Base-by-base conservation (phyloP, 2,113 vertebrate species). In the Spheniscus mendiculus region DNA sequence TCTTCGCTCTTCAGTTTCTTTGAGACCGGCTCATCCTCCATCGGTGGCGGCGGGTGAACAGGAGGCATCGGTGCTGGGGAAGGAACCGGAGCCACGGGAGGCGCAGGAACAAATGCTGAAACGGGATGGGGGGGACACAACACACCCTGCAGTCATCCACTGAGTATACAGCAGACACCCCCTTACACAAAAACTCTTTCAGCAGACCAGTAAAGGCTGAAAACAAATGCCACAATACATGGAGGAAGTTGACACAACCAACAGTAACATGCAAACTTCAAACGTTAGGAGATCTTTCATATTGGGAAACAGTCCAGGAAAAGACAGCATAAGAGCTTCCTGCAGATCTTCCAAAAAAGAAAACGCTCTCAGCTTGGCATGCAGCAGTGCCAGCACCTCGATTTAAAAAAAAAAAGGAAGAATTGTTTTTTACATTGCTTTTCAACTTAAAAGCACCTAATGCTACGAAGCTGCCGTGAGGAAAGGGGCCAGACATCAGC, bases 1-100 rank as follows among this genome's bases (percentile, higher is more conserved):
- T 99, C 99, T 94, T 99, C 99, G 0, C 99, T 99, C 98, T 99
- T 99, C 98, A 99, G 99, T 92, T 99, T 99, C 98, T 99, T 99
- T 67, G 96, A 99, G 80, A 98, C 83, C 2, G 99, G 99, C 86
- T 99, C 99, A 77, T 99, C 99, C 2, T 99, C 99, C 94, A 99
- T 98, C 61, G 99, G 99, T 10, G 99, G 99, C 0, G 99, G 99
- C 1, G 99, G 99, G 90, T 99, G 99, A 34, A 98, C 95, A 0
- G 99, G 99, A 25, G 99, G 99, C 97, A 99, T 98, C 2, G 99
- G 99, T 1, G 98, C 98, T 0, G 99, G 98, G n/a, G 98, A 98
- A 26, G 98, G 91, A 45, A 98, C 99, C 0, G 99, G 99, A 49
- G 99, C 99, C 69, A 99, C 99, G 0, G 99, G 99, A 71, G 99